Conservation (phyloP, 2,113 vertebrate species). For the Mobula hypostoma region DNA sequence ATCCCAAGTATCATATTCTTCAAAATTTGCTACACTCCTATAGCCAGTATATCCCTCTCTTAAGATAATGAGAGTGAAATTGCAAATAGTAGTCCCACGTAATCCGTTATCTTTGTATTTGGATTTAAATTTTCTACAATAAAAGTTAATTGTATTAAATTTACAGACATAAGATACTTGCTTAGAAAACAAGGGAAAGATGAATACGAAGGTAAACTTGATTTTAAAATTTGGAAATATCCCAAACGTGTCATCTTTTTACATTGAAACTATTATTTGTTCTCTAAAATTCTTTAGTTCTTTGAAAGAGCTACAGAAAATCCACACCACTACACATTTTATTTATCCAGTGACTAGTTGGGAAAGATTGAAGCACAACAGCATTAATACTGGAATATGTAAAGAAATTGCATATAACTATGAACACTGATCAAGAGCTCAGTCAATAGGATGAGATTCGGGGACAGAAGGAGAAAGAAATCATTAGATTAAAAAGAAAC, state of each 20-base stretch:
- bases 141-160: not conserved
- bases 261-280: not conserved
- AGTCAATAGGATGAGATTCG: not conserved
- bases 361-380: not conserved
- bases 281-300: not conserved
- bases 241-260: not conserved
- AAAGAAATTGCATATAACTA: not conserved
- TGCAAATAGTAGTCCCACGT: no score
- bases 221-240: conserved; percentile 40
- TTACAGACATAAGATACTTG: not conserved
- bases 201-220: not conserved
- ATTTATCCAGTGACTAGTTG: no score
- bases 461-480: not conserved
- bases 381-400: not conserved
- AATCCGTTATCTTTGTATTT: not conserved
- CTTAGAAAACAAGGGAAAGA: not conserved
- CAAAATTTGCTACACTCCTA: no score
- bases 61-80: no score
- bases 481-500: no score
- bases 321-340: no score
- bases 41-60: no score
- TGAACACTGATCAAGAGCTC: not conserved
- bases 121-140: not conserved
- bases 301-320: not conserved
- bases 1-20: no score